Percentiles rank a stretch among this genome's conserved stretches.
phyloP scores from a whole-genome alignment of 2,888 invertebrate species.

The Coronaproctus castanopsis region DNA sequence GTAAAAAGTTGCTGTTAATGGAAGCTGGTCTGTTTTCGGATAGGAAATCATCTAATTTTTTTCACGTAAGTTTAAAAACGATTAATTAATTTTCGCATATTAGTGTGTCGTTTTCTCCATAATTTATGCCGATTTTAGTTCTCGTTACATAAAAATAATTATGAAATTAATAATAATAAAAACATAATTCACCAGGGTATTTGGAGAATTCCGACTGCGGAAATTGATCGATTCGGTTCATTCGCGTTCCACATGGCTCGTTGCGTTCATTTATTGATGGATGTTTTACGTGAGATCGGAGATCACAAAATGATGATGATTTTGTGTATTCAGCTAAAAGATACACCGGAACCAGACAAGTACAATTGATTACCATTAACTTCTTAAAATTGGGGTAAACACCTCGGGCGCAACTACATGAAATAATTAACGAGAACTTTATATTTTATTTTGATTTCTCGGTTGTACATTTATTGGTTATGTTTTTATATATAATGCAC shows the following conservation, averaged over 20 bases:
- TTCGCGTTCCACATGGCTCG: constrained; percentile 80
- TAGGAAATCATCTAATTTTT: constrained; percentile 65
- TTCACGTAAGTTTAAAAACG: constrained; percentile 41
- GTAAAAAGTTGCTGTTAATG: constrained; percentile 47
- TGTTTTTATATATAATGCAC: not conserved
- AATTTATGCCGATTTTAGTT: not conserved
- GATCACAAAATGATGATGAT: constrained; percentile 63
- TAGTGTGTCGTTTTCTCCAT: not conserved
- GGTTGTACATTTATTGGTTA: not conserved
- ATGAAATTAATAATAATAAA: constrained; percentile 2
- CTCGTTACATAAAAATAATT: not conserved
- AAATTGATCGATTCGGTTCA: constrained; percentile 80
- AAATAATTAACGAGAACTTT: too few species aligned
- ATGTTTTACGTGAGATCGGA: constrained; percentile 54
- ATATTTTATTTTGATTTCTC: constrained; percentile 3
- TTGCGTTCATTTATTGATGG: constrained; percentile 58
- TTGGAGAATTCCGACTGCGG: constrained; percentile 74
- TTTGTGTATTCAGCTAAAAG: constrained; percentile 53
- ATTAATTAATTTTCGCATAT: not conserved
- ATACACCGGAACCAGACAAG: constrained; percentile 70
- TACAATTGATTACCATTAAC: too few species aligned
- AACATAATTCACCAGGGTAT: constrained; percentile 38
- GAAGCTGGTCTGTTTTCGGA: constrained; percentile 67
- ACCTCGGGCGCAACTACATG: too few species aligned
- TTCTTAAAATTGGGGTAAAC: too few species aligned